Evolutionary conservation across 1,140 invertebrate genomes (phyloP).

Genomic region (Drosophila novamexicana): DNA sequence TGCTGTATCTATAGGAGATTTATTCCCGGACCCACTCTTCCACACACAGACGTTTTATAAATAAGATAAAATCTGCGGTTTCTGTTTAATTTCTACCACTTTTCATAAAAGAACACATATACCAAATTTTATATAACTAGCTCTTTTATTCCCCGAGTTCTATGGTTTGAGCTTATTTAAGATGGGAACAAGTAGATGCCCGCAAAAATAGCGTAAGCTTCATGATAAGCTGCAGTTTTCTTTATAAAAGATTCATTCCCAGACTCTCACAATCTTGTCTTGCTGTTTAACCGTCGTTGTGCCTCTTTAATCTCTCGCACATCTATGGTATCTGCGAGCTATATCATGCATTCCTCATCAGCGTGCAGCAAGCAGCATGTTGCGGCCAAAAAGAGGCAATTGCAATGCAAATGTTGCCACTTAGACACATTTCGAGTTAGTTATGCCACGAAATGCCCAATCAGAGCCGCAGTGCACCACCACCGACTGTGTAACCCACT

Average conservation of each 20-base stretch:
- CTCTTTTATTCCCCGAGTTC: too few species aligned
- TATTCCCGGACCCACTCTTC: too few species aligned
- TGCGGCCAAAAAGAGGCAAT: constrained; percentile 51
- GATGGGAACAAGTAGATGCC: too few species aligned
- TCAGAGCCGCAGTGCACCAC: constrained; percentile 47
- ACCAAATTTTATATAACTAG: too few species aligned
- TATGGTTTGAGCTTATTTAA: too few species aligned
- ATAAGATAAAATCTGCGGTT: too few species aligned
- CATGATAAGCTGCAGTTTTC: not conserved
- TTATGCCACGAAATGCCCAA: constrained; percentile 75
- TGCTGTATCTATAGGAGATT: too few species aligned
- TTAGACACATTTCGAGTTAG: constrained; percentile 75
- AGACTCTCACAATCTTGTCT: not conserved
- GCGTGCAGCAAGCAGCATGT: constrained; percentile 34
- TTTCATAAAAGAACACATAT: too few species aligned
- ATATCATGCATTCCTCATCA: constrained; percentile 67
- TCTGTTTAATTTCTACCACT: too few species aligned
- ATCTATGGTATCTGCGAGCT: constrained; percentile 29
- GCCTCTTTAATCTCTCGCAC: not conserved
- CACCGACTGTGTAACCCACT: constrained; percentile 49
- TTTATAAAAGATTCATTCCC: not conserved
- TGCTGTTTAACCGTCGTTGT: not conserved
- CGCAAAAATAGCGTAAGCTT: too few species aligned
- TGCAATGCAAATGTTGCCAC: constrained; percentile 66
- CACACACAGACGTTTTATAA: too few species aligned